Evolutionary conservation across 2,888 invertebrate genomes (phyloP).

Genomic region (Philopedon plagiatum): DNA sequence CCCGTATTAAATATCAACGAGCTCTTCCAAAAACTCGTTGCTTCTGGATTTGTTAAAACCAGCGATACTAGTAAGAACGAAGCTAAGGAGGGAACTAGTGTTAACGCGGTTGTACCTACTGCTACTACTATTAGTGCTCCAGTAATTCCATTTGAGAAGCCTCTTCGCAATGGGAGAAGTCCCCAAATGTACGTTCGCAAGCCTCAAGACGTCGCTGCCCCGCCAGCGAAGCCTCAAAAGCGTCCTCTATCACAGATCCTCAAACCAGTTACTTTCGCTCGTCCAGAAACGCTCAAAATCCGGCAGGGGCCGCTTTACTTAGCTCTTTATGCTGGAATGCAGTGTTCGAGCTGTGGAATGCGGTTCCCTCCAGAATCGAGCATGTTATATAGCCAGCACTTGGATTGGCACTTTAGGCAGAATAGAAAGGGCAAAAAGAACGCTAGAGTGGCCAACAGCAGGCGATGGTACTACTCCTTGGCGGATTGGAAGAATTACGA

Average conservation of each 20-base stretch:
- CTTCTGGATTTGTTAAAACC: conserved; percentile 83
- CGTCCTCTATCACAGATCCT: conserved; percentile 64
- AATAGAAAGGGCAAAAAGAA: conserved; percentile 91
- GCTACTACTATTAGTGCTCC: background rate
- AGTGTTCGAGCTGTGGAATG: conserved; percentile 96
- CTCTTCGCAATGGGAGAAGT: conserved; percentile 17
- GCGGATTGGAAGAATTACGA: conserved; percentile 96
- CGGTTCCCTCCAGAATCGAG: conserved; percentile 93
- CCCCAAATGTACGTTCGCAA: background rate
- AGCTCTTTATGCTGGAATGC: conserved; percentile 89
- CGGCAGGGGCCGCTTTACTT: conserved; percentile 81
- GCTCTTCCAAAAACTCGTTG: conserved; percentile 87
- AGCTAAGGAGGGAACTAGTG: background rate
- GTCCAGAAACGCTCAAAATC: conserved; percentile 81
- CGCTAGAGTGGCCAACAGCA: conserved; percentile 84
- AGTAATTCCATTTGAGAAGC: background rate
- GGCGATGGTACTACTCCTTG: conserved; percentile 92
- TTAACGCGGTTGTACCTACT: background rate
- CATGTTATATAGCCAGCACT: conserved; percentile 92
- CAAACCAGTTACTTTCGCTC: conserved; percentile 77
- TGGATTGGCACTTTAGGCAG: conserved; percentile 99
- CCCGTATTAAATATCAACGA: conserved; percentile 79
- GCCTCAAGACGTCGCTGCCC: background rate
- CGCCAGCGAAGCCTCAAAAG: conserved; percentile 50
- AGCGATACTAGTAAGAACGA: conserved; percentile 29